Percentiles rank a stretch among this genome's conserved stretches.
Evolutionary conservation across 2,888 invertebrate genomes (phyloP).

Genomic region (Drosophila flavopinicola): DNA sequence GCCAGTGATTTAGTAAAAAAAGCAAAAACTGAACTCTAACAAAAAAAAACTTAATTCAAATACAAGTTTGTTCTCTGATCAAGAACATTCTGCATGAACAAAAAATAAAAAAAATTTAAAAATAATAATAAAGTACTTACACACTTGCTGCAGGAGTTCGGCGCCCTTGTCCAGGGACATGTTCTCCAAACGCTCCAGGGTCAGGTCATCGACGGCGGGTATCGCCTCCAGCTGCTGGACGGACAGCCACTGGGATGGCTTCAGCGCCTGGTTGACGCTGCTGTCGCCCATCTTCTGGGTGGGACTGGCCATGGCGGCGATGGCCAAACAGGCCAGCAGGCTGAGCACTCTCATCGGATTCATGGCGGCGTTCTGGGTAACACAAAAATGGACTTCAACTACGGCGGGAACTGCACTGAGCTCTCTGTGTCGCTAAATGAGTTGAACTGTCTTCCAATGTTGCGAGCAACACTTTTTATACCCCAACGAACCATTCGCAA

Average conservation of each 20-base stretch:
- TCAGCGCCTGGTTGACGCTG: conserved; percentile 57
- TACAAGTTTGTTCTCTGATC: too few species aligned
- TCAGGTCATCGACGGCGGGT: conserved; percentile 74
- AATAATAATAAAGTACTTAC: conserved; percentile 72
- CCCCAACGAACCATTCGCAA: background rate
- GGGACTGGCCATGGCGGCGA: conserved; percentile 58
- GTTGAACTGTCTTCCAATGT: conserved; percentile 65
- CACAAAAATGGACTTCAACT: conserved; percentile 49
- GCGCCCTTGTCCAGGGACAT: conserved; percentile 76
- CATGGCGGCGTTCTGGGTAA: conserved; percentile 50
- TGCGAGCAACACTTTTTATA: conserved; percentile 43
- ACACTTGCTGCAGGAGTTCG: conserved; percentile 71
- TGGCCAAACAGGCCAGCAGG: conserved; percentile 67
- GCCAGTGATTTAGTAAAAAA: too few species aligned
- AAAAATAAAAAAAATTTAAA: too few species aligned
- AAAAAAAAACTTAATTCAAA: too few species aligned
- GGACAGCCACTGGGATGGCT: conserved; percentile 77
- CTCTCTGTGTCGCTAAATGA: conserved; percentile 42
- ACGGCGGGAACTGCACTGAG: conserved; percentile 35
- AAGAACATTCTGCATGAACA: too few species aligned
- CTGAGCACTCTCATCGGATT: conserved; percentile 72
- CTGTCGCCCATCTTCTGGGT: conserved; percentile 39
- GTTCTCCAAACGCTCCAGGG: conserved; percentile 67
- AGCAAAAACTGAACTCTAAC: too few species aligned
- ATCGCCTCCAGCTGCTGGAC: conserved; percentile 66